phyloP scores from a whole-genome alignment of 2,113 vertebrate genomes.

The Hemibagrus wyckioides region DNA sequence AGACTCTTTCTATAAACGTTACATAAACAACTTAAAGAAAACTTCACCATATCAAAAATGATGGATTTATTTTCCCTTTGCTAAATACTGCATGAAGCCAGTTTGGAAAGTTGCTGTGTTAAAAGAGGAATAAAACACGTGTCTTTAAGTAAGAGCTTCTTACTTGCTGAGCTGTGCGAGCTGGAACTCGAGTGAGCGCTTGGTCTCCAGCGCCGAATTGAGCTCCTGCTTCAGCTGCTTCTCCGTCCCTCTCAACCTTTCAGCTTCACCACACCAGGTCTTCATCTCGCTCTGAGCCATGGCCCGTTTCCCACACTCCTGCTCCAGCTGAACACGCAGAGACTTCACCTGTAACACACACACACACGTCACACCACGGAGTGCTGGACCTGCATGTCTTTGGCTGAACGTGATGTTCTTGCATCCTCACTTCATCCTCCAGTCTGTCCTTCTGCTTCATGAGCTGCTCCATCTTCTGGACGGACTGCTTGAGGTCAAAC shows the following conservation, averaged over 20 bases:
- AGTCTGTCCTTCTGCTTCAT: constrained; percentile 92
- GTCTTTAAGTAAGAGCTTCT: constrained; percentile 60
- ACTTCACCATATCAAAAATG: too few relatives aligned
- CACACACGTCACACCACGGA: not conserved
- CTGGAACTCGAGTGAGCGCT: constrained; percentile 94
- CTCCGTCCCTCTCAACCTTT: constrained; percentile 88
- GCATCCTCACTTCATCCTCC: constrained; percentile 86
- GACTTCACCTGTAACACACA: constrained; percentile 79
- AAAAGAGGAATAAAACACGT: too few relatives aligned
- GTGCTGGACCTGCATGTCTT: not conserved
- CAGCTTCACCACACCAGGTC: constrained; percentile 83
- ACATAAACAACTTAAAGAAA: too few relatives aligned
- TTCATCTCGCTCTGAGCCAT: constrained; percentile 87
- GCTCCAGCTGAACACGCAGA: constrained; percentile 84
- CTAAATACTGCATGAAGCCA: too few relatives aligned
- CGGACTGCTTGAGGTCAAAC: constrained; percentile 95
- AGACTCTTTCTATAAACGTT: too few relatives aligned
- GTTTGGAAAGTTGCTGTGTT: too few relatives aligned
- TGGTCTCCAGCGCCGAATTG: constrained; percentile 88
- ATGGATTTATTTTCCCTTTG: too few relatives aligned
- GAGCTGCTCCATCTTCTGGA: constrained; percentile 95
- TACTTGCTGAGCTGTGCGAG: constrained; percentile 96
- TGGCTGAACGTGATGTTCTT: not conserved
- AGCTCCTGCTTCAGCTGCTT: constrained; percentile 98
- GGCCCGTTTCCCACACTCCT: constrained; percentile 87